Base-by-base conservation (phyloP, 2,113 vertebrate species). In the Lipotes vexillifer region DNA sequence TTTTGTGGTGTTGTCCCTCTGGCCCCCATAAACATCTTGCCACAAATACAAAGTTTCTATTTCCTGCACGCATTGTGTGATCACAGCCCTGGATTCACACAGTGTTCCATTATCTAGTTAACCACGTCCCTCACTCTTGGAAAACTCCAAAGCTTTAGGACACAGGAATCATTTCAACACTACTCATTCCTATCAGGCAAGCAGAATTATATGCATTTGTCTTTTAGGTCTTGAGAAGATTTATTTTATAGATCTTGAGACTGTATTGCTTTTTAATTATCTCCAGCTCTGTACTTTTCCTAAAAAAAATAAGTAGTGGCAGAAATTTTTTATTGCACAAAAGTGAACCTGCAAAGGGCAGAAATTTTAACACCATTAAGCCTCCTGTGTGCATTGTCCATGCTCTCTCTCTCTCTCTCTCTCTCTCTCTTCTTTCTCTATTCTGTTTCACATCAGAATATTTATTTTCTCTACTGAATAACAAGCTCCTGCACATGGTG, bases 251-350 rank as follows among this genome's bases (percentile, higher is more conserved):
- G 25, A 27, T 52, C 41, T 90, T 46, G 10, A 94, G 15, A 8
- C 80, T 74, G 0, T 74, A 41, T 78, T 44, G 0, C 15, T 68
- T 71, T 90, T 71, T 63, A 89, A 13, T 68, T 90, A 49, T n/a
- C 23, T 8, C 13, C 72, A 27, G 61, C 80, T 80, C 18, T 74
- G 4, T 41, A 46, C 18, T 85, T 81, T 38, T 91, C 15, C 82
- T 66, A 38, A 85, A 84, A 91, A 38, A 84, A 86, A 25, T 9
- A 90, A 65, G 52, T 71, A 49, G 91, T 33, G 31, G 8, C 15
- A 61, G 59, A 78, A 87, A 49, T 63, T 13, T 80, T 81, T 84
- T 36, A 82, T 5, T 21, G 17, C 25, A 74, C 13, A 84, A 71
- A 68, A n/a, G 6, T 12, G 7, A 90, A 66, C 15, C 14, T 71